Base-by-base conservation (phyloP, 1,140 invertebrate genomes). In the Penaeus chinensis region DNA sequence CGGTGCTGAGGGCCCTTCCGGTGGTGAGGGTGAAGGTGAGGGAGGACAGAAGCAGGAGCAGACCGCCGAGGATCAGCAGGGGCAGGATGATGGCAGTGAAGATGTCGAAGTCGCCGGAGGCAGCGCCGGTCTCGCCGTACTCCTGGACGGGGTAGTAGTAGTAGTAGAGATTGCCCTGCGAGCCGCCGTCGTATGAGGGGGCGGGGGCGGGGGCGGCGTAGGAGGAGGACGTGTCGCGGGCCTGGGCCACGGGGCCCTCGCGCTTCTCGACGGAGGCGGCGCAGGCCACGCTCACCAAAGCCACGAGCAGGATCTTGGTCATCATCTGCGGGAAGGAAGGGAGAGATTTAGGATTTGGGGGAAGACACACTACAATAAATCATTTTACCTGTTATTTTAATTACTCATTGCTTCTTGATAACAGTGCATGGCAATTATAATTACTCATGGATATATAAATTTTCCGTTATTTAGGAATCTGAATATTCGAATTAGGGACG, bases 81-180 rank as follows among this genome's bases (percentile, higher is more conserved):
- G 89, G 89, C 19, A 90, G 66, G 81, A 90, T 85, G 80, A 90
- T 87, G 27, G 87, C 81, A 7, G 82, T 69, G 84, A 89, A 89
- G 69, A 87, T 84, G 47, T 89, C 89, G 47, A 89, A 83, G 54
- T 76, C 84, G 11, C 66, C 84, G 10, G 84, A 84, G 7, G 82
- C 63, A 0, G 82, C 84, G 22, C 85, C 87, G 47, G 84, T 77
- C 66, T 66, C 42, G 19, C 82, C 85, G 66, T 90, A 87, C 69
- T 88, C 87, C 20, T 89, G 81, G 24, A 89, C 89, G 71, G 89
- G 89, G 84, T 90, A 90, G 84, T 90, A 90, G 84, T 90, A 90
- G 87, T 90, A 90, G 80, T 90, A 90, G 79, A 90, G 89, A 84
- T 90, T 90, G 27, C 89, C 89, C 66, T 89, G 85, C 24, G 86